Percentiles rank a stretch among this genome's conserved stretches.
Conservation (phyloP, 30 jellyfish, hydroid and myxozoan species). For the Turritopsis rubra region DNA sequence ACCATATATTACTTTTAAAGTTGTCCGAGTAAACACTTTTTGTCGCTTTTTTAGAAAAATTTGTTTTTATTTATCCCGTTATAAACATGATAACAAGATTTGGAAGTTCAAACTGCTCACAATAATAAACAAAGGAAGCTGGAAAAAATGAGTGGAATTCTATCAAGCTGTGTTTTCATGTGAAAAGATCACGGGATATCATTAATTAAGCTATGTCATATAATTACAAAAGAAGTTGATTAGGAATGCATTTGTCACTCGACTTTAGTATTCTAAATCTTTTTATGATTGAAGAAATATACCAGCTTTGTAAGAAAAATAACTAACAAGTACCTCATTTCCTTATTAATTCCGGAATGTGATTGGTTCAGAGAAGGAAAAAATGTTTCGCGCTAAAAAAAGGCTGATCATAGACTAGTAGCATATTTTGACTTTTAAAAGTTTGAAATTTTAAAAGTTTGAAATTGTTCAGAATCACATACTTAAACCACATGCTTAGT, state of each 20-base stretch:
- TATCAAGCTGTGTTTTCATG: background rate
- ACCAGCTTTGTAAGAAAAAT: background rate
- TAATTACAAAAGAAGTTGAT: background rate
- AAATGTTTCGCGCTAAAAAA: background rate
- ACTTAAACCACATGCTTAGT: background rate
- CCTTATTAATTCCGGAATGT: background rate
- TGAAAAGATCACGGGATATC: background rate
- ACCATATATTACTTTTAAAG: too few species aligned
- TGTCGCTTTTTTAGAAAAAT: too few species aligned
- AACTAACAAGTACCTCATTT: background rate
- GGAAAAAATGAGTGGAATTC: background rate
- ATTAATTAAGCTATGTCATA: background rate
- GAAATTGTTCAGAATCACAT: background rate
- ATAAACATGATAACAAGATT: too few species aligned
- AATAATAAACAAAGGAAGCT: background rate
- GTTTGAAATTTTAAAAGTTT: background rate
- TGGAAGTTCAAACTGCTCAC: background rate
- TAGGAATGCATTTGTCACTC: background rate
- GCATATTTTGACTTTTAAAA: too few species aligned
- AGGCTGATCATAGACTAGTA: too few species aligned
- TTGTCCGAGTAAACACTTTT: too few species aligned
- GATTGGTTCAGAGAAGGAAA: background rate
- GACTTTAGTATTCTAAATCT: background rate
- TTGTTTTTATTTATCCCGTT: background rate
- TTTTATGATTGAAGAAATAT: background rate